phyloP scores from a whole-genome alignment of 2,888 invertebrate species.

The Pediacus dermestoides region DNA sequence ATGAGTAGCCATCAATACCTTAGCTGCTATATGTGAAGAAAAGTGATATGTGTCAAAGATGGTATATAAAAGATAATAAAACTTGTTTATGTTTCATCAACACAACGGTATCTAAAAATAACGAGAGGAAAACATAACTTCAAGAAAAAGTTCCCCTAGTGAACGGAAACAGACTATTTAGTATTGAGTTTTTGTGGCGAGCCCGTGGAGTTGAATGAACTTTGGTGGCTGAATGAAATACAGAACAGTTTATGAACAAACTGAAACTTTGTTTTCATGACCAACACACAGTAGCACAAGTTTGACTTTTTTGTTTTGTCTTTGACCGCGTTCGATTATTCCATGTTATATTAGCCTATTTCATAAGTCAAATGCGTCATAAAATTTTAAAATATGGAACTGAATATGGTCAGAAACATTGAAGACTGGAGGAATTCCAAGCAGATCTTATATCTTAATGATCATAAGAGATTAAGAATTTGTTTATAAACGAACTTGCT shows the following conservation, averaged over 20 bases:
- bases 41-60: conserved; percentile 19
- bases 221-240: conserved; percentile 25
- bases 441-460: too few relatives aligned
- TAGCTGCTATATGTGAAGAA: neutral
- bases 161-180: conserved; percentile 41
- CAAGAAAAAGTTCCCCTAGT: conserved; percentile 39
- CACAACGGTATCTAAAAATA: conserved; percentile 29
- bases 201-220: conserved; percentile 41
- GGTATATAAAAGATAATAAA: conserved; percentile 22
- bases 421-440: too few relatives aligned
- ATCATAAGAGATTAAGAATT: too few relatives aligned
- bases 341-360: too few relatives aligned
- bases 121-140: conserved; percentile 29
- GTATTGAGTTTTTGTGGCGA: conserved; percentile 43
- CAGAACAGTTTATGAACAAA: conserved; percentile 18
- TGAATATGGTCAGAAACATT: too few relatives aligned
- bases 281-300: too few relatives aligned
- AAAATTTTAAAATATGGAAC: too few relatives aligned
- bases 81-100: conserved; percentile 26
- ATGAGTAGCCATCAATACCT: too few relatives aligned
- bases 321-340: too few relatives aligned
- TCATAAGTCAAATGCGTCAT: too few relatives aligned
- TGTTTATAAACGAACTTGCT: too few relatives aligned
- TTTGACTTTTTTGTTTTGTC: too few relatives aligned
- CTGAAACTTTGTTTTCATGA: conserved; percentile 23